Base-by-base conservation (phyloP, 2,888 invertebrate species). In the Chaetoderma sp. region DNA sequence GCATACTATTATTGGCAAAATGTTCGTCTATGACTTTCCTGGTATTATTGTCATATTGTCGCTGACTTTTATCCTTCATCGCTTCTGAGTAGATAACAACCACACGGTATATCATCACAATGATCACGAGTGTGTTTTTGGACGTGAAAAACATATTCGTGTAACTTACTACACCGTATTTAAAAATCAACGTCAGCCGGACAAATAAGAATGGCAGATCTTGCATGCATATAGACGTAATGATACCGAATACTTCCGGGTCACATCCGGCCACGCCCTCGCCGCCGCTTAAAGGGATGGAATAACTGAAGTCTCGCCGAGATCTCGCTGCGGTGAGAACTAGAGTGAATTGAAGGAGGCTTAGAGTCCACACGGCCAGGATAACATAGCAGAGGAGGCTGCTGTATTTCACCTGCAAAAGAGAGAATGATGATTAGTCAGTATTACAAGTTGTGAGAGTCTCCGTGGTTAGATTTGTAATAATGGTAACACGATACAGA, bases 141-240 rank as follows among this genome's bases (percentile, higher is more conserved):
- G 94, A 95, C 0, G 95, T 95, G 87, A 96, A 96, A 88, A 96
- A 96, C 60, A 96, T 93, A 84, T 96, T 96, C 92, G 95, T 96
- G 81, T 96, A 96, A 78, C 93, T 95, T 74, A 95, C 92, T 36
- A 96, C 94, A 72, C 91, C 90, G 86, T 94, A 95, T 79, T 94
- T 93, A 6, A 92, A 90, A 67, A 96, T 95, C 54, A 96, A 91
- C 28, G 95, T 89, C 85, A 72, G 89, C 0, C 95, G 88, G 84
- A 95, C 94, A 0, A 93, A 92, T 10, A 95, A 86, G 85, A 94
- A 95, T 0, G 95, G 95, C 0, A 93, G 93, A 80, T 95, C 95
- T 71, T 89, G 89, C 0, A 95, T 89, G 0, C 92, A 90, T 73
- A 95, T 95, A 80, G 94, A 94, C 80, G 95, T 90, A 1, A 93